Evolutionary conservation across 2,797 vertebrate genomes (phyloP).

Genomic region (Macropodus opercularis): DNA sequence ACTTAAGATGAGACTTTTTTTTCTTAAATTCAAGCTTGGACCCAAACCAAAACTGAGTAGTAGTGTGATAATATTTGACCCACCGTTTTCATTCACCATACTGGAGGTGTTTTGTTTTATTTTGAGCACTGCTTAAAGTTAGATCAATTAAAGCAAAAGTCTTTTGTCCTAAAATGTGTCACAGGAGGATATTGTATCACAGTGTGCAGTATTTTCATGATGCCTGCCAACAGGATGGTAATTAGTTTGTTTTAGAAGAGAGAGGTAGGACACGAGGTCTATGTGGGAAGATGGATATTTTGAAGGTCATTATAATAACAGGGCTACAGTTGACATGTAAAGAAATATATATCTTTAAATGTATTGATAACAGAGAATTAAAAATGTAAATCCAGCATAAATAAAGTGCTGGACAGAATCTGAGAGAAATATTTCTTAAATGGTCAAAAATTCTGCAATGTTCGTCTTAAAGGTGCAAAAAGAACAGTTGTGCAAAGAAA

Average conservation of each 20-base stretch:
- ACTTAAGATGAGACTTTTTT: background rate
- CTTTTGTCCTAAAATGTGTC: background rate
- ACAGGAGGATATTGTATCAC: background rate
- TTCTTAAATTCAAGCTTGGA: background rate
- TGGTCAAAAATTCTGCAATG: background rate
- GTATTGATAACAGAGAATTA: background rate
- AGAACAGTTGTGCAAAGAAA: background rate
- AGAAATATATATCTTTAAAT: background rate
- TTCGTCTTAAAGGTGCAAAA: background rate
- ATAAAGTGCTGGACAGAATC: background rate
- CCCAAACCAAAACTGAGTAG: too few relatives aligned
- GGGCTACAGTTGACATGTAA: constrained; percentile 5
- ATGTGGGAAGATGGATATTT: background rate
- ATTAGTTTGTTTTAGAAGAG: background rate
- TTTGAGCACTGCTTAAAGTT: background rate
- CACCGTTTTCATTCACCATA: background rate
- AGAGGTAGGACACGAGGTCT: too few relatives aligned
- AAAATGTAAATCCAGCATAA: background rate
- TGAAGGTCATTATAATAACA: background rate
- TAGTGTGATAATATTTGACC: background rate
- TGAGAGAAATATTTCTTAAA: background rate
- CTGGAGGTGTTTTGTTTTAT: background rate
- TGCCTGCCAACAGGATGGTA: background rate
- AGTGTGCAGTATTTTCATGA: constrained; percentile 10
- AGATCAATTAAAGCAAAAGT: background rate